Conservation (phyloP, 2,888 invertebrate species). For the Dastarcus helophoroides region DNA sequence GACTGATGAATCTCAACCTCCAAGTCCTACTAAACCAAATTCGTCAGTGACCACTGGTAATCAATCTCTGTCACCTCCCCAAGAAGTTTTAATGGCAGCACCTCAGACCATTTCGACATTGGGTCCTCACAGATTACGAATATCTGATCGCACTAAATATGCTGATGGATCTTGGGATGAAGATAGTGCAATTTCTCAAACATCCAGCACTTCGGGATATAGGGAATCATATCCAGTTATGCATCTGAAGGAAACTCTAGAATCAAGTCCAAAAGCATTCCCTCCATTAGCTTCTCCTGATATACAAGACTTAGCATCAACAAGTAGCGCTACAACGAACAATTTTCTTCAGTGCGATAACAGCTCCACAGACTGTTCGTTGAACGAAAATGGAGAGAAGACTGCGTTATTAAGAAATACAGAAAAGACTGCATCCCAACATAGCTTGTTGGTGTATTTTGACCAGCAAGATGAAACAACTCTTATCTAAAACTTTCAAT, state of each 20-base stretch:
- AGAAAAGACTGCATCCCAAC: slow-evolving; percentile 57
- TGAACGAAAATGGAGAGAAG: slow-evolving; percentile 53
- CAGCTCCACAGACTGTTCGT: slow-evolving; percentile 47
- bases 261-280: slow-evolving; percentile 33
- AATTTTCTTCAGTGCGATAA: slow-evolving; percentile 43
- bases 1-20: not conserved
- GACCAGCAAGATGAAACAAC: slow-evolving; percentile 81
- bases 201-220: slow-evolving; percentile 79
- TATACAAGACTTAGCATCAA: slow-evolving; percentile 44
- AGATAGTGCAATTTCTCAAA: slow-evolving; percentile 61
- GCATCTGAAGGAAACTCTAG: slow-evolving; percentile 33
- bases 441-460: slow-evolving; percentile 63
- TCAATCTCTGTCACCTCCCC: too few species aligned
- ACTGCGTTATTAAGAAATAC: slow-evolving; percentile 51
- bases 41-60: not conserved
- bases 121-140: slow-evolving; percentile 32
- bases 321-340: slow-evolving; percentile 38
- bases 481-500: slow-evolving; percentile 56
- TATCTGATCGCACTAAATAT: slow-evolving; percentile 28
- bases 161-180: slow-evolving; percentile 70
- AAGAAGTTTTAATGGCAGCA: slow-evolving; percentile 19
- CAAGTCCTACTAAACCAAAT: not conserved
- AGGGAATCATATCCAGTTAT: slow-evolving; percentile 47
- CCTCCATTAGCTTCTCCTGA: slow-evolving; percentile 55
- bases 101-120: slow-evolving; percentile 19